Conservation (phyloP, 1,140 invertebrate species). For the Theocolax elegans region DNA sequence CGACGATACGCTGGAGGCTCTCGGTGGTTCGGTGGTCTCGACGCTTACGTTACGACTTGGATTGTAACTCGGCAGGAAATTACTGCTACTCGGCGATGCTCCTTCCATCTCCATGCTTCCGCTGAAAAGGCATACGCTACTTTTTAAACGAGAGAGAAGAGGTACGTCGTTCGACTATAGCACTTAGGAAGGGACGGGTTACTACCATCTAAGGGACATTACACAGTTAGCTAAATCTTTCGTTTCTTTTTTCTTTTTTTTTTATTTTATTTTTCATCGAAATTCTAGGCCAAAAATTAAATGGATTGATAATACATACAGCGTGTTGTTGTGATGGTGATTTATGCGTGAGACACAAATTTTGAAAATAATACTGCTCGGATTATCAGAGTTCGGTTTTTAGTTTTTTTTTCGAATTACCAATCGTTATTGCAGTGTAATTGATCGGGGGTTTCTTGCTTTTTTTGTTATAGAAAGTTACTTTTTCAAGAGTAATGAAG, state of each 20-base stretch:
- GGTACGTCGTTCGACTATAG: not conserved
- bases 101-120: slow-evolving; percentile 82
- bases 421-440: too few relatives aligned
- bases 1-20: slow-evolving; percentile 71
- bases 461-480: too few relatives aligned
- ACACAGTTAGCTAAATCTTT: not conserved
- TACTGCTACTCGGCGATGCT: slow-evolving; percentile 66
- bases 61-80: slow-evolving; percentile 64
- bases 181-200: not conserved
- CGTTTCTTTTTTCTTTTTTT: not conserved
- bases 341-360: too few relatives aligned
- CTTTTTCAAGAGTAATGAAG: too few relatives aligned
- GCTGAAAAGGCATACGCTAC: slow-evolving; percentile 57
- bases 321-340: too few relatives aligned
- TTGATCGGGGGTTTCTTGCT: too few relatives aligned
- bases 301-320: too few relatives aligned
- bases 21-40: slow-evolving; percentile 67
- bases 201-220: slow-evolving; percentile 10
- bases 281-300: too few relatives aligned
- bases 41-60: slow-evolving; percentile 69
- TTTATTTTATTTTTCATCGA: too few relatives aligned
- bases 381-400: too few relatives aligned
- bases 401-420: too few relatives aligned
- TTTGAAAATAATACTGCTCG: too few relatives aligned
- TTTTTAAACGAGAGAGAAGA: not conserved